phyloP scores from a whole-genome alignment of 35 echinoderm and acorn worm genomes.

The Nesometra sesokonis region DNA sequence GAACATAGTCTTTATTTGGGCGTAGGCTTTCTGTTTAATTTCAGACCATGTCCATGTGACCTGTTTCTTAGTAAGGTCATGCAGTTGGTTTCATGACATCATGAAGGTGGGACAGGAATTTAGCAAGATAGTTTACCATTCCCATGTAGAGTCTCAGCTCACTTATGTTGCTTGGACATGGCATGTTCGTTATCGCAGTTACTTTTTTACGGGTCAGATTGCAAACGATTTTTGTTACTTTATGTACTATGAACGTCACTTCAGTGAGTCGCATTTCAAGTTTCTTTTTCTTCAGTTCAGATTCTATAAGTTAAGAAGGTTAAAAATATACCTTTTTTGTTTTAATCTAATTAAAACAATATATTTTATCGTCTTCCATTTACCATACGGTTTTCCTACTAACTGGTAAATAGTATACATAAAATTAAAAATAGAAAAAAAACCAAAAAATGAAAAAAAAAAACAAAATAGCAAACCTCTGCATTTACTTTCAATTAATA shows the following conservation, averaged over 20 bases:
- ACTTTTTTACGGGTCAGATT: constrained; percentile 3
- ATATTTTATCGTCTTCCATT: too few species aligned
- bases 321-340: too few species aligned
- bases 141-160: constrained; percentile 25
- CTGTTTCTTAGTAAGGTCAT: neutral
- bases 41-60: neutral
- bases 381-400: too few species aligned
- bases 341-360: too few species aligned
- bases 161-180: neutral
- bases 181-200: constrained; percentile 6
- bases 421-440: too few species aligned
- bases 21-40: neutral
- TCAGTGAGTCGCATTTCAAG: constrained; percentile 5
- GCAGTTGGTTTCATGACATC: constrained; percentile 1
- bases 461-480: too few species aligned
- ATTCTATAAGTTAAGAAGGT: too few species aligned
- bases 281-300: constrained; percentile 10
- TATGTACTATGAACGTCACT: constrained; percentile 19
- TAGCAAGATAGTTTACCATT: constrained; percentile 19
- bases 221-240: neutral
- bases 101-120: constrained; percentile 31
- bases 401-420: too few species aligned
- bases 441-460: too few species aligned
- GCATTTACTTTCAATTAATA: too few species aligned
- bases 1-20: neutral